These are phyloP conservation scores for Cebidichthys violaceus DNA, from an alignment of 2,113 vertebrate species.

Conservation along the genomic window DNA sequence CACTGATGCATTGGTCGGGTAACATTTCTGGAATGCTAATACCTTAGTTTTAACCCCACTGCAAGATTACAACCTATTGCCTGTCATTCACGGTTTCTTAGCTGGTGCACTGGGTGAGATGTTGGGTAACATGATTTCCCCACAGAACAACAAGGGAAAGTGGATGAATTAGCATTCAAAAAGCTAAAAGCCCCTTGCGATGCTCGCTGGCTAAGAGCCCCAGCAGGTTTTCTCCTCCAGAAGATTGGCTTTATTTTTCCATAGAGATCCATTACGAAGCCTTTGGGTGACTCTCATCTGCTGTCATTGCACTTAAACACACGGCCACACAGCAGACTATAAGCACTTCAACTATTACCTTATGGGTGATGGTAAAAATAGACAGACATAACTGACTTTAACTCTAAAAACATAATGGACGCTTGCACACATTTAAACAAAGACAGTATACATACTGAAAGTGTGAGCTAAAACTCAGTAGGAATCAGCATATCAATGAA, in stretches of 20 bases:
- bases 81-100: conserved; percentile 64
- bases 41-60: conserved; percentile 52
- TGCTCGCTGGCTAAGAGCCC: conserved; percentile 48
- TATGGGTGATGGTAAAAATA: conserved; percentile 36
- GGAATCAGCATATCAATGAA: conserved; percentile 17
- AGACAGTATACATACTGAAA: conserved; percentile 11
- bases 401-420: conserved; percentile 20
- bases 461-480: conserved; percentile 9
- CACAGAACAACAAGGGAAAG: conserved; percentile 70
- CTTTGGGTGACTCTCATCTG: conserved; percentile 60
- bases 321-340: conserved; percentile 36
- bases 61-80: conserved; percentile 75
- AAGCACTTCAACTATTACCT: conserved; percentile 42
- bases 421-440: conserved; percentile 37
- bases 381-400: conserved; percentile 42
- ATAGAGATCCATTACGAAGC: conserved; percentile 72
- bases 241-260: conserved; percentile 76
- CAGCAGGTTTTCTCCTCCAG: conserved; percentile 62
- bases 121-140: conserved; percentile 76
- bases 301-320: conserved; percentile 59
- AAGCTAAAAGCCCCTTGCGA: conserved; percentile 76
- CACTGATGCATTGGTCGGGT: conserved; percentile 75
- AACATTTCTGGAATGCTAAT: conserved; percentile 80
- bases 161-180: conserved; percentile 78
- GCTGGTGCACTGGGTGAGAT: conserved; percentile 55